Evolutionary conservation across 1,140 invertebrate genomes (phyloP), one percentile per base, ranked within the genome.

Genomic region (Oreohelix idahoensis): DNA sequence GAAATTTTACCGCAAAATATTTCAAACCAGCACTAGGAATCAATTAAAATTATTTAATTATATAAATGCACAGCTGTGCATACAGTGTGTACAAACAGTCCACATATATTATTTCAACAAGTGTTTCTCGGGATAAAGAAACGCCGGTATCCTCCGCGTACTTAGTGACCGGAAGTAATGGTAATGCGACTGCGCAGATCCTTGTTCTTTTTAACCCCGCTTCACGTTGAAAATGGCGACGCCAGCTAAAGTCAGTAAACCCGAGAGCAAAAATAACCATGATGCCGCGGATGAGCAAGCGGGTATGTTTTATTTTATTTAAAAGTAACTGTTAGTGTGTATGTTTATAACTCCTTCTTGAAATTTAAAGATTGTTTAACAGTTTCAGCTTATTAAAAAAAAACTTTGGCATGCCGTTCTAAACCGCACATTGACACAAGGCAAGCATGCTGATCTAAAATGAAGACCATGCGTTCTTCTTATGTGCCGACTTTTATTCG

Each of bases 241-340:
- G 84, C 84, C 87, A 81, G 88, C 90, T 70, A 91, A 91, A 90
- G 88, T 88, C 78, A 86, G 80, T 76, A 91, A 90, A 87, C 74
- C 88, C 63, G 90, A 91, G 39, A 87, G 86, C 53, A 91, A 91
- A 91, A 91, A 91, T 85, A 91, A 91, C 81, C 90, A 91, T 83
- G 90, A 91, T 84, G 88, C 86, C 78, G 87, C 88, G 39, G 89
- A 90, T 81, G 90, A 91, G 84, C 87, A 89, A 84, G 89, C 89
- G 81, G 89, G 90, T 91, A 85, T 83, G 86, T 84, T 49, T 32
- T 49, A 2, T 42, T 51, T 77, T 53, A 32, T 58, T 20, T 53
- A 53, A 20, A n/a, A 77, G 4, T 23, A 35, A 77, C 11, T 15
- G 10, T 58, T 77, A 53, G 53, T 77, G 11, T 51, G 32, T 53